Percentiles rank a stretch among this genome's conserved stretches.
These are phyloP conservation scores for Ranitomeya imitator DNA, from an alignment of 2,113 vertebrate genomes.

Conservation along the genomic window DNA sequence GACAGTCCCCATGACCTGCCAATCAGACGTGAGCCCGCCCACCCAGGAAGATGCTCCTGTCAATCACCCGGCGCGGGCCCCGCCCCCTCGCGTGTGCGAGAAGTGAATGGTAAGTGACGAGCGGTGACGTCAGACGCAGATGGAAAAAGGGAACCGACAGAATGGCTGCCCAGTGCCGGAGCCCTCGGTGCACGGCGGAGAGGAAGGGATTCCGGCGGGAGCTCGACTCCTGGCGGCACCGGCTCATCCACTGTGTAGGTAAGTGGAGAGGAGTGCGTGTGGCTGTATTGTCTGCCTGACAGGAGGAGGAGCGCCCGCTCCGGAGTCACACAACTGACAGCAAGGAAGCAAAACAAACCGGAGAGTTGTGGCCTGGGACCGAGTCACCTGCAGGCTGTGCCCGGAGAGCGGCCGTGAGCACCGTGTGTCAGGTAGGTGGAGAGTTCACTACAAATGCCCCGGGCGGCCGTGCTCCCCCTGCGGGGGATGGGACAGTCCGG, in stretches of 20 bases:
- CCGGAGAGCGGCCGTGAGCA: background rate
- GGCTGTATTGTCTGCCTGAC: background rate
- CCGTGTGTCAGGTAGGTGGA: background rate
- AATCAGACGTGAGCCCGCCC: slow-evolving; percentile 23
- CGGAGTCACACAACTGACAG: slow-evolving; percentile 8
- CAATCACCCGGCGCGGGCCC: background rate
- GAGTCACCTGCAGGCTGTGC: background rate
- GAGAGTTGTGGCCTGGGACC: background rate
- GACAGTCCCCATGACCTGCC: slow-evolving; percentile 6
- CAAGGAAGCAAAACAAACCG: slow-evolving; percentile 13
- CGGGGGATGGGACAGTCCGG: background rate
- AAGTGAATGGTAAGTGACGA: slow-evolving; percentile 73
- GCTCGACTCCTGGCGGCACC: slow-evolving; percentile 96
- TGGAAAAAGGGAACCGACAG: slow-evolving; percentile 81
- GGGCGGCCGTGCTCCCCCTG: background rate
- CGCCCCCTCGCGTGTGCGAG: slow-evolving; percentile 38
- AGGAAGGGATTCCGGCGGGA: slow-evolving; percentile 94
- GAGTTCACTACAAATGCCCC: too few relatives aligned
- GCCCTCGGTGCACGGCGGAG: slow-evolving; percentile 92
- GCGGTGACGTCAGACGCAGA: slow-evolving; percentile 82
- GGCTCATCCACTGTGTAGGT: slow-evolving; percentile 95
- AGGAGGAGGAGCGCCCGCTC: background rate
- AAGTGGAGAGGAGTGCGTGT: slow-evolving; percentile 66
- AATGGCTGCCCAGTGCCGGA: slow-evolving; percentile 95
- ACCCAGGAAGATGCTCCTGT: background rate